Percentiles rank a stretch among this genome's conserved stretches.
These are phyloP conservation scores for Arenaria interpres DNA, from an alignment of 2,113 vertebrate genomes.

Conservation along the genomic window DNA sequence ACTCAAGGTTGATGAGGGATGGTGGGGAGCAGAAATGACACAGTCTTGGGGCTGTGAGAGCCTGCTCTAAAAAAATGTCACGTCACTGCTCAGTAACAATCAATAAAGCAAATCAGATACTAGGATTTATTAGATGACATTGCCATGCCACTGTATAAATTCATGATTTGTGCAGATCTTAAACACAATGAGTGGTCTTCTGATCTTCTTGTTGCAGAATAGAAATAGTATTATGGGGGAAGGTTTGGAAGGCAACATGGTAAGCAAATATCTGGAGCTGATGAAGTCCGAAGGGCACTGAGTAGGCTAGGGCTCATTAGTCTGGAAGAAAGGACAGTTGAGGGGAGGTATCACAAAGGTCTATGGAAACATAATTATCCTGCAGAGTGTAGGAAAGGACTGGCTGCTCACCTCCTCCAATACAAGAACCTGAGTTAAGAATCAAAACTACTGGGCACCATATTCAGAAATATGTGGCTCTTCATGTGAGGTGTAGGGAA, in stretches of 20 bases:
- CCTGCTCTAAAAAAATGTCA: not conserved
- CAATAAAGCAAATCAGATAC: slow-evolving; percentile 16
- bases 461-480: not conserved
- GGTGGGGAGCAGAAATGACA: not conserved
- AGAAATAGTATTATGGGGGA: not conserved
- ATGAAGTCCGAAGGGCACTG: not conserved
- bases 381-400: not conserved
- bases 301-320: not conserved
- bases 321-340: not conserved
- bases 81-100: not conserved
- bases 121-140: not conserved
- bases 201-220: not conserved
- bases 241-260: not conserved
- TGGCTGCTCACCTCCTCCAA: not conserved
- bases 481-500: not conserved
- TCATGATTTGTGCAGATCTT: not conserved
- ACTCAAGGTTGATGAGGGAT: not conserved
- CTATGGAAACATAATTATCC: not conserved
- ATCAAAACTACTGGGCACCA: not conserved
- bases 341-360: not conserved
- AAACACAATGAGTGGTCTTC: not conserved
- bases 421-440: not conserved
- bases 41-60: not conserved
- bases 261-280: not conserved
- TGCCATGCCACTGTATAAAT: not conserved